Conservation (phyloP, 1,140 invertebrate species). For the Alviniconcha marisindica region DNA sequence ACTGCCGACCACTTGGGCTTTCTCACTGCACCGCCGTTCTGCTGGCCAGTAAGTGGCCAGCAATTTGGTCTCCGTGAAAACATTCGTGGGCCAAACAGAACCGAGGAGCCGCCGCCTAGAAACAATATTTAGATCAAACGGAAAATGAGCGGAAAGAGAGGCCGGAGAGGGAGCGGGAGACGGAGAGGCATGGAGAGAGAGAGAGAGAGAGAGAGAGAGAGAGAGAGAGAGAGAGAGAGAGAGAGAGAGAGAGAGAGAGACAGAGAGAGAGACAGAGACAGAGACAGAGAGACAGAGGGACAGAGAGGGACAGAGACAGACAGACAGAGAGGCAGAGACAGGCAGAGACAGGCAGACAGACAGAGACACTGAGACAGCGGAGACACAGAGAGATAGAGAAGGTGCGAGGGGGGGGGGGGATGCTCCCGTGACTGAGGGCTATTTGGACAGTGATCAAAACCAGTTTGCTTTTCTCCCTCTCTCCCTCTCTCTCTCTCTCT, state of each 20-base stretch:
- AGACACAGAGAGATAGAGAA: background rate
- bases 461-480: background rate
- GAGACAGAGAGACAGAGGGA: background rate
- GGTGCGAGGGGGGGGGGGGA: background rate
- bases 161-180: background rate
- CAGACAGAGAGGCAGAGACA: background rate
- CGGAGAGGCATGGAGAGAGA: background rate
- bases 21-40: too few species aligned
- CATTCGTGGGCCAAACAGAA: too few species aligned
- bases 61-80: too few species aligned
- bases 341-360: background rate
- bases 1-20: too few species aligned
- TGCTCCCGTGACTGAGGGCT: too few species aligned
- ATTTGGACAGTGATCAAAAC: background rate
- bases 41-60: too few species aligned
- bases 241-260: background rate
- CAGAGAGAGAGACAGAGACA: slow-evolving; percentile 17
- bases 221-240: slow-evolving; percentile 13
- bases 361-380: background rate
- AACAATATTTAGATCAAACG: too few species aligned
- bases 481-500: background rate
- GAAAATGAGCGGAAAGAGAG: too few species aligned
- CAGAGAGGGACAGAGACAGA: background rate
- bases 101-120: too few species aligned
- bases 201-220: slow-evolving; percentile 16